Evolutionary conservation across 2,888 invertebrate species (phyloP).

Genomic region (Chaitophorus viminalis): DNA sequence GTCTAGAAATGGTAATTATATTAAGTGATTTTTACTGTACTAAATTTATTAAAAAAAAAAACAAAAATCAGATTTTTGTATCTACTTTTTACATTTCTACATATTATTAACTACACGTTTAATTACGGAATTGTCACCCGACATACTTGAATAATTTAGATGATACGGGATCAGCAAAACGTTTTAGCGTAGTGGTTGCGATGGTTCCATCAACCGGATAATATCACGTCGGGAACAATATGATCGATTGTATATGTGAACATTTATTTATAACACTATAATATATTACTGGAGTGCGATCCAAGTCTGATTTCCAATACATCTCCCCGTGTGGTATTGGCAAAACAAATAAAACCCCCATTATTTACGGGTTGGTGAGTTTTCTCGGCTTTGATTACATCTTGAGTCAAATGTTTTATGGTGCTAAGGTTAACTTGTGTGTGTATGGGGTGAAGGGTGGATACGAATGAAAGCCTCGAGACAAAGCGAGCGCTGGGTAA

Average conservation of each 20-base stretch:
- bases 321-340: neutral
- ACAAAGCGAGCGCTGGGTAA: constrained; percentile 52
- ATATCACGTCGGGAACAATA: neutral
- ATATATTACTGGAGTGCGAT: neutral
- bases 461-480: constrained; percentile 58
- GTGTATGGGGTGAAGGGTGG: constrained; percentile 55
- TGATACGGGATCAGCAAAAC: too few species aligned
- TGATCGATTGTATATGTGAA: neutral
- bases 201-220: neutral
- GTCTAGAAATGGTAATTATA: too few species aligned
- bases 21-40: too few species aligned
- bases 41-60: too few species aligned
- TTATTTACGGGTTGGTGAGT: constrained; percentile 45
- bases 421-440: constrained; percentile 44
- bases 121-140: too few species aligned
- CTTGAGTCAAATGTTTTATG: constrained; percentile 55
- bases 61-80: too few species aligned
- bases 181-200: too few species aligned
- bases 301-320: neutral
- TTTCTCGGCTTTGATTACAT: constrained; percentile 54
- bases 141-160: too few species aligned
- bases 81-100: too few species aligned
- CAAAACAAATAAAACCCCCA: constrained; percentile 40
- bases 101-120: too few species aligned
- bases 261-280: neutral